Conservation (phyloP, 1,140 invertebrate species). For the Eriosoma lanigerum region DNA sequence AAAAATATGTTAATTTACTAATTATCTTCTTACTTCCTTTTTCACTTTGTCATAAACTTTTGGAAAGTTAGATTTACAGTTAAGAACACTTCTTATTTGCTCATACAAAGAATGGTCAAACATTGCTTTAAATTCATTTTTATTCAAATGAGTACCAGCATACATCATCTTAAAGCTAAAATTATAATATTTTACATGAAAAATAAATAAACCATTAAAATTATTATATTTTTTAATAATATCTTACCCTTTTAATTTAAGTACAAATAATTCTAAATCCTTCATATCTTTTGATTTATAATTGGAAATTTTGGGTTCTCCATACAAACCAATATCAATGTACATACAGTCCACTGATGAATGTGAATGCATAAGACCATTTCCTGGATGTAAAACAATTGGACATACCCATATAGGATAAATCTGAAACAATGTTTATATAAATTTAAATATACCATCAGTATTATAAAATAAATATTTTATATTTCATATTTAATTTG, state of each 20-base stretch:
- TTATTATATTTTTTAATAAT: too few species aligned
- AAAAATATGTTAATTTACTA: too few species aligned
- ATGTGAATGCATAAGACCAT: constrained; percentile 70
- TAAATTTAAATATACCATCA: too few species aligned
- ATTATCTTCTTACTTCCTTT: constrained; percentile 65
- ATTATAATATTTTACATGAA: constrained; percentile 28
- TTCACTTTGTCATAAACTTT: constrained; percentile 83
- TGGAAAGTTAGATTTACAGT: constrained; percentile 75
- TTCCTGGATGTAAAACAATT: constrained; percentile 69
- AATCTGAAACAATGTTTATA: constrained; percentile 61
- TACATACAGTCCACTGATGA: constrained; percentile 64
- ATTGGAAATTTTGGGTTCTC: constrained; percentile 67
- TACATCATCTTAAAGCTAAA: constrained; percentile 89
- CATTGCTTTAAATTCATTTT: constrained; percentile 78
- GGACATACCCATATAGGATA: constrained; percentile 86
- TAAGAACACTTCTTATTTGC: constrained; percentile 64
- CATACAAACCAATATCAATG: constrained; percentile 79
- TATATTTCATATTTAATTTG: too few species aligned
- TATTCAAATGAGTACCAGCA: constrained; percentile 76
- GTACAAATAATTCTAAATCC: constrained; percentile 72
- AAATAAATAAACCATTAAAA: too few species aligned
- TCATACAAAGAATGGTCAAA: constrained; percentile 81
- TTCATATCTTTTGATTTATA: constrained; percentile 69
- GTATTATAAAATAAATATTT: too few species aligned
- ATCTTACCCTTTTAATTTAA: constrained; percentile 66